Base-by-base conservation (phyloP, 2,113 vertebrate genomes). In the Ascaphus truei region DNA sequence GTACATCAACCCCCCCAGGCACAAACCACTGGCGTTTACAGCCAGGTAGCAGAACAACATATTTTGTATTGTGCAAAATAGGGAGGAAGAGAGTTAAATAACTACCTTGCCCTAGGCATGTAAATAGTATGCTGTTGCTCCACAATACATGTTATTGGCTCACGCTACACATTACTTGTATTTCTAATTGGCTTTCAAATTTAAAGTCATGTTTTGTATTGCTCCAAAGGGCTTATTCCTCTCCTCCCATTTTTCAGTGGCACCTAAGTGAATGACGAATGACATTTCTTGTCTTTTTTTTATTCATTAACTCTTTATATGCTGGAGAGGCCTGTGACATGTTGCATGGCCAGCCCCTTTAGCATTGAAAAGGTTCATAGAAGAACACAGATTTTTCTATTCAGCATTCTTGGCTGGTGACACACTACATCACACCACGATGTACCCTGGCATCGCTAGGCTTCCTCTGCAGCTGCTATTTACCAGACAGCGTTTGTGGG, bases 391-490 rank as follows among this genome's bases (percentile, higher is more conserved):
- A 59, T 36, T 68, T n/a, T 68, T 34, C 20, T 22, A 2, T 64
- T 62, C 20, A 72, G 64, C 50, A 59, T 25, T 33, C 66, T 76
- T 80, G 72, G 75, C 76, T 48, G 64, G 0, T 33, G 62, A 67
- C 62, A 55, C 72, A 79, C 68, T 27, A 58, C 69, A 64, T 48
- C 52, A 51, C 76, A 75, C 68, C 77, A 73, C 72, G 72, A 71
- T 67, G 82, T 81, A 71, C 82, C 80, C 86, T 86, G 88, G 86
- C 86, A 85, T 82, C 81, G 80, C 85, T 83, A 85, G 81, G 84
- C 77, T 76, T 88, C 83, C 83, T 88, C 62, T 79, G 86, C 91
- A 95, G 93, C 91, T 90, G 89, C 79, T 55, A 82, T 86, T 92
- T 86, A 83, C 81, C 78, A 85, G 81, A 77, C 79, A 75, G 75